A percentile compares a stretch with the other conserved stretches of the same genome.
These are phyloP conservation scores for Eupelmus urozonus DNA, from an alignment of 2,888 invertebrate species.

Conservation along the genomic window DNA sequence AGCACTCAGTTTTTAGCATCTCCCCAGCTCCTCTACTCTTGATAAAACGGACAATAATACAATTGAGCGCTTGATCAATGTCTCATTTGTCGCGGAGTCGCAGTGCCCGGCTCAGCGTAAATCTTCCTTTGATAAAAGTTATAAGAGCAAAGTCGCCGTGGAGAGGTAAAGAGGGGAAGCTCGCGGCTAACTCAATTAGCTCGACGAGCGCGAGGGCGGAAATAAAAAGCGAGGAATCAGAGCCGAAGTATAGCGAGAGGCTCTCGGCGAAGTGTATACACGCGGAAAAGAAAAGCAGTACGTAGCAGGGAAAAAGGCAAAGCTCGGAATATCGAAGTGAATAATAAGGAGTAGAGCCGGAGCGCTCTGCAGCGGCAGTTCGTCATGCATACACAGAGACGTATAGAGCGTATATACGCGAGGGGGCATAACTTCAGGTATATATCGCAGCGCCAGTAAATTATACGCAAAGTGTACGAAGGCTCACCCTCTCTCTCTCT, in stretches of 20 bases:
- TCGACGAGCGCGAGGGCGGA: constrained; percentile 10
- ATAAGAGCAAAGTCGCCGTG: constrained; percentile 19
- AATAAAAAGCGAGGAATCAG: background rate
- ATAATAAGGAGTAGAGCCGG: background rate
- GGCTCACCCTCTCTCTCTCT: constrained; percentile 62
- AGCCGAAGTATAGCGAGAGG: no score
- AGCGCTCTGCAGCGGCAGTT: background rate
- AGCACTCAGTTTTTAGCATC: no score
- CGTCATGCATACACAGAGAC: background rate
- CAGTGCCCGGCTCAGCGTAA: constrained; percentile 1
- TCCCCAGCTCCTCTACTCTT: no score
- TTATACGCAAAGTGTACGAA: constrained; percentile 77
- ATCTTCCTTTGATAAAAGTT: constrained; percentile 45
- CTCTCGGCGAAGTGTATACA: no score
- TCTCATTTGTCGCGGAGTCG: constrained; percentile 11
- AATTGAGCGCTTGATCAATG: constrained; percentile 32
- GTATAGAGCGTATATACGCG: constrained; percentile 59
- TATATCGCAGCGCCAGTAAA: constrained; percentile 75
- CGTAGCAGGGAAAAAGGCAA: background rate
- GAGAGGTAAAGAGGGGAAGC: background rate
- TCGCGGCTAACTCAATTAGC: constrained; percentile 26
- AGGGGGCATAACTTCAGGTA: constrained; percentile 74
- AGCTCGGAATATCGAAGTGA: background rate
- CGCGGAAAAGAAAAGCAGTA: no score
- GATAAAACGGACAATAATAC: background rate